These are phyloP conservation scores for Papilio xuthus DNA, from an alignment of 1,140 invertebrate species.

Conservation along the genomic window DNA sequence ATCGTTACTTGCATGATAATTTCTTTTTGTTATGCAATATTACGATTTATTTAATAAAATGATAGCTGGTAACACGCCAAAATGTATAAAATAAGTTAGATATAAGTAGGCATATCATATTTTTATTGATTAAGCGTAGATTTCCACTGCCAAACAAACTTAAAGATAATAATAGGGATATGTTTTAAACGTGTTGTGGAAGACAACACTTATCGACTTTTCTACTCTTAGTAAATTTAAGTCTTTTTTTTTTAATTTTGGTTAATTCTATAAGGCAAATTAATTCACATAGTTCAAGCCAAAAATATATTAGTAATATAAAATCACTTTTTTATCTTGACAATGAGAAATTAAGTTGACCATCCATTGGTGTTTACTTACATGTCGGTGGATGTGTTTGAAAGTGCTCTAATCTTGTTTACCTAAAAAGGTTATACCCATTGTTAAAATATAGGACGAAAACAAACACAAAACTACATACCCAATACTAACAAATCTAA, in stretches of 20 bases:
- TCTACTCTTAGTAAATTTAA: not conserved
- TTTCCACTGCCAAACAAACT: too few species aligned
- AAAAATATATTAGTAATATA: not conserved
- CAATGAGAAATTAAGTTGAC: conserved; percentile 39
- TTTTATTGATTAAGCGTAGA: too few species aligned
- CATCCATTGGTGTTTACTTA: conserved; percentile 55
- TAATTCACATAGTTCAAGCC: not conserved
- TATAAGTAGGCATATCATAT: too few species aligned
- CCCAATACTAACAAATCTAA: conserved; percentile 20
- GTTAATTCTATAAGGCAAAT: not conserved
- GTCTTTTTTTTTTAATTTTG: not conserved
- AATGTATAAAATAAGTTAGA: too few species aligned
- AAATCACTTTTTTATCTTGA: conserved; percentile 9
- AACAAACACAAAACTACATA: conserved; percentile 38
- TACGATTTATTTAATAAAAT: not conserved
- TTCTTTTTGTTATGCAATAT: conserved; percentile 4
- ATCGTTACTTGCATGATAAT: not conserved
- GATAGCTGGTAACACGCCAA: not conserved
- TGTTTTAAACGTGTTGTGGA: too few species aligned
- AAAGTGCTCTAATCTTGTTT: conserved; percentile 68
- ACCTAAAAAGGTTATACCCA: conserved; percentile 63
- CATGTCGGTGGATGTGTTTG: conserved; percentile 42
- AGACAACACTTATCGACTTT: too few species aligned
- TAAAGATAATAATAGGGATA: too few species aligned
- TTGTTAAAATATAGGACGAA: conserved; percentile 37